Base-by-base conservation (phyloP, 2,888 invertebrate species). In the Melipona beecheii region DNA sequence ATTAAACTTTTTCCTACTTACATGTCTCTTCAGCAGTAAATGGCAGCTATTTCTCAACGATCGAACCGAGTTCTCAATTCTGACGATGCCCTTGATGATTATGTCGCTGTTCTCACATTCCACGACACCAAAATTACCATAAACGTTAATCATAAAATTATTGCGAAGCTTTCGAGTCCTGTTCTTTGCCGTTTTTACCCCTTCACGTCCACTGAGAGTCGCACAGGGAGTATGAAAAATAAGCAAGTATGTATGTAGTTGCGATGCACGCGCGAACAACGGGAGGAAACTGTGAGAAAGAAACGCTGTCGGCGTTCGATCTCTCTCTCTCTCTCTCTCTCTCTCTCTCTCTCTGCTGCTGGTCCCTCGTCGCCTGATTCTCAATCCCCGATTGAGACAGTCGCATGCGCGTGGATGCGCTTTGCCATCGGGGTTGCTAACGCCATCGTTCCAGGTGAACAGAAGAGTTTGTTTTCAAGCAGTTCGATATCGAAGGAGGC, bases 201-300 rank as follows among this genome's bases (percentile, higher is more conserved):
- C 19, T 52, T 17, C 17, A 27, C 31, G 50, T 21, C 27, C 64
- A 62, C 49, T 54, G 36, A n/a, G 17, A 58, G 19, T 52, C 70
- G 43, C 74, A 62, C 70, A 80, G 64, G 24, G 6, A 54, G 13
- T 19, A 24, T 4, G 36, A 54, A 27, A 24, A 60, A 3, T 19
- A 6, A 19, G 2, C 19, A 52, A 62, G 13, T 79, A 75, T 65
- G 31, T 31, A 31, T 4, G 31, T 9, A 76, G 60, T 73, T 81
- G 83, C 79, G 62, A 43, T 78, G 72, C 80, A 75, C 89, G 83
- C 88, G 80, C 81, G 83, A 78, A 60, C 81, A 72, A 84, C 84
- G 75, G 81, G 79, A 88, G 75, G 78, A 88, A 78, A 88, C 88
- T 88, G 87, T 66, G 85, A 85, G 80, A 81, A 75, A 79, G 31